These are phyloP conservation scores for Capra hircus DNA, from an alignment of 2,113 vertebrate genomes.

Conservation along the genomic window DNA sequence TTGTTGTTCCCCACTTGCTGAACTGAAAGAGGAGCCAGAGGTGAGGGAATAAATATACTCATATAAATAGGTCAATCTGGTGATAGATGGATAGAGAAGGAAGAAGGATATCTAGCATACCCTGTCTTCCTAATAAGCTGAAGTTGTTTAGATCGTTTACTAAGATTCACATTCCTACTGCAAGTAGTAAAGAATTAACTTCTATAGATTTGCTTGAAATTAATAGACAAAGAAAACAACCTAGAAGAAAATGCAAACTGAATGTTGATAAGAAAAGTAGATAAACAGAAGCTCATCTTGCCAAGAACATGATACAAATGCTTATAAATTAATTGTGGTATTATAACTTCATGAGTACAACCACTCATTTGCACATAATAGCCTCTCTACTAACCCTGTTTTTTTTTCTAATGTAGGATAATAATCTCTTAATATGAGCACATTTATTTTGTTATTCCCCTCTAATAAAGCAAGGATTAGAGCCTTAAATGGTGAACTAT, in stretches of 20 bases:
- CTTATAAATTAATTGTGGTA: not conserved
- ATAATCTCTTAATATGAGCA: not conserved
- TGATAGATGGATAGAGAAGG: not conserved
- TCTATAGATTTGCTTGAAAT: not conserved
- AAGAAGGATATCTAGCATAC: not conserved
- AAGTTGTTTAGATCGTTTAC: not conserved
- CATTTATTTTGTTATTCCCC: not conserved
- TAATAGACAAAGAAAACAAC: not conserved
- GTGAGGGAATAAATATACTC: not conserved
- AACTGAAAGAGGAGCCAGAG: not conserved
- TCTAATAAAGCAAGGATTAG: constrained; percentile 17
- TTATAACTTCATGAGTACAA: not conserved
- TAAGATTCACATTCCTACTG: not conserved
- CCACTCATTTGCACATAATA: not conserved
- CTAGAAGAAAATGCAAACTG: not conserved
- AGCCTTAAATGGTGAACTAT: not conserved
- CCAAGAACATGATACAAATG: not conserved
- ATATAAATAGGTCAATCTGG: not conserved
- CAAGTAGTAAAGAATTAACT: not conserved
- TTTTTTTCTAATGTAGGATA: not conserved
- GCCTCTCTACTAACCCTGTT: not conserved
- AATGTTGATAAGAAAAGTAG: not conserved
- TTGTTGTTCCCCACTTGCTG: not conserved
- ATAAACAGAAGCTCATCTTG: not conserved
- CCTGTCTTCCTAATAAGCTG: not conserved